These are phyloP conservation scores for Microplitis mediator DNA, from an alignment of 1,140 invertebrate genomes.

Conservation along the genomic window DNA sequence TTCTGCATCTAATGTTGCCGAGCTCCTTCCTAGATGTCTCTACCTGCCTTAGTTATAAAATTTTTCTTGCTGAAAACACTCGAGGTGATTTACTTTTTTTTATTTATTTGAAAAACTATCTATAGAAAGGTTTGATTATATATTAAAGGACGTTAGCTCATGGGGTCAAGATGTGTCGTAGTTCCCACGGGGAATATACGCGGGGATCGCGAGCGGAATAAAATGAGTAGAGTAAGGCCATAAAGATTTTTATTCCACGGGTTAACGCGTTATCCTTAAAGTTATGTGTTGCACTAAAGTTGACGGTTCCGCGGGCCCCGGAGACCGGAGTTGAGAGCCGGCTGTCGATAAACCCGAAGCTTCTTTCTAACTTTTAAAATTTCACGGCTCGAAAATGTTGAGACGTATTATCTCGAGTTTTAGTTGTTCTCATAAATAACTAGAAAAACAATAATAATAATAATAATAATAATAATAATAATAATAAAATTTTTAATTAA, in stretches of 20 bases:
- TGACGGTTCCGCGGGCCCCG: constrained; percentile 33
- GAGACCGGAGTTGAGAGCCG: constrained; percentile 22
- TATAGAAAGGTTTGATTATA: too few relatives aligned
- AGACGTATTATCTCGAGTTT: too few relatives aligned
- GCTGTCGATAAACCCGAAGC: not conserved
- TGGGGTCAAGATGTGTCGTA: constrained; percentile 14
- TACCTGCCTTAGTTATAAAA: constrained; percentile 32
- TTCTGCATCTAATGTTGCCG: constrained; percentile 28
- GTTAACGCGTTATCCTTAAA: constrained; percentile 43
- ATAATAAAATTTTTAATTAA: constrained; percentile 13
- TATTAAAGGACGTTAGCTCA: not conserved
- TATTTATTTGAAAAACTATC: too few relatives aligned
- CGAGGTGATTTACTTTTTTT: too few relatives aligned
- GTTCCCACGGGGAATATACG: too few relatives aligned
- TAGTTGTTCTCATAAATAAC: too few relatives aligned
- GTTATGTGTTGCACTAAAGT: constrained; percentile 49
- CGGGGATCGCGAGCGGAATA: constrained; percentile 26
- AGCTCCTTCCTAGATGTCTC: constrained; percentile 44
- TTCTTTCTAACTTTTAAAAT: constrained; percentile 17
- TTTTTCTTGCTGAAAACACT: too few relatives aligned
- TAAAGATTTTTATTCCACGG: constrained; percentile 54
- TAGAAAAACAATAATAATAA: too few relatives aligned
- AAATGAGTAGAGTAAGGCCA: constrained; percentile 48
- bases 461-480: too few relatives aligned
- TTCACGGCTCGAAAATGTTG: too few relatives aligned